A percentile compares a stretch with the other conserved stretches of the same genome.
Conservation (phyloP, 2,797 vertebrate genomes). For the Smutsia gigantea region DNA sequence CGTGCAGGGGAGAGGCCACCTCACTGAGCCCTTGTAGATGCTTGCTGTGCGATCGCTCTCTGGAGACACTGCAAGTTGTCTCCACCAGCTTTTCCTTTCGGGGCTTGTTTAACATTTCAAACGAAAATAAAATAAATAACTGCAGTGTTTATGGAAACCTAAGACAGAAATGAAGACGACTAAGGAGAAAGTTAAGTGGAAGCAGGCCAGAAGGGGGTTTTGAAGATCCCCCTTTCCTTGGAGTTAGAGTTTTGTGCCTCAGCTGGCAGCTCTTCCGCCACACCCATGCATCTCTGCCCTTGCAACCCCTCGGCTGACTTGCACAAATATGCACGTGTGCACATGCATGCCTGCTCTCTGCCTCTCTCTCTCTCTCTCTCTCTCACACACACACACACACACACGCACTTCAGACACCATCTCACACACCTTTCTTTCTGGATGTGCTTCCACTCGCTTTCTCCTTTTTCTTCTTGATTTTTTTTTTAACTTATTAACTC, state of each 20-base stretch:
- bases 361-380: background rate
- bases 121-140: slow-evolving; percentile 81
- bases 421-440: background rate
- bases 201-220: slow-evolving; percentile 58
- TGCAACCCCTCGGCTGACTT: background rate
- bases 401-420: background rate
- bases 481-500: background rate
- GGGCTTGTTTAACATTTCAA: slow-evolving; percentile 81
- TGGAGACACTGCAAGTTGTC: slow-evolving; percentile 18
- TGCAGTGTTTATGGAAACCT: slow-evolving; percentile 81
- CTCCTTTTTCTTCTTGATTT: background rate
- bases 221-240: slow-evolving; percentile 54
- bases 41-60: slow-evolving; percentile 5
- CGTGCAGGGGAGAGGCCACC: background rate
- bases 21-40: background rate
- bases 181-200: slow-evolving; percentile 63
- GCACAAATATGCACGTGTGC: too few species aligned
- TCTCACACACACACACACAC: background rate
- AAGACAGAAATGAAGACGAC: slow-evolving; percentile 76
- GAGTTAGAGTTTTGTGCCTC: slow-evolving; percentile 57
- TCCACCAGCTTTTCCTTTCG: slow-evolving; percentile 70
- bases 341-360: too few species aligned
- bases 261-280: slow-evolving; percentile 24
- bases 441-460: background rate
- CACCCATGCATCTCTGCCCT: background rate